Base-by-base conservation (phyloP, 2,888 invertebrate genomes). In the Drosophila diplacantha region DNA sequence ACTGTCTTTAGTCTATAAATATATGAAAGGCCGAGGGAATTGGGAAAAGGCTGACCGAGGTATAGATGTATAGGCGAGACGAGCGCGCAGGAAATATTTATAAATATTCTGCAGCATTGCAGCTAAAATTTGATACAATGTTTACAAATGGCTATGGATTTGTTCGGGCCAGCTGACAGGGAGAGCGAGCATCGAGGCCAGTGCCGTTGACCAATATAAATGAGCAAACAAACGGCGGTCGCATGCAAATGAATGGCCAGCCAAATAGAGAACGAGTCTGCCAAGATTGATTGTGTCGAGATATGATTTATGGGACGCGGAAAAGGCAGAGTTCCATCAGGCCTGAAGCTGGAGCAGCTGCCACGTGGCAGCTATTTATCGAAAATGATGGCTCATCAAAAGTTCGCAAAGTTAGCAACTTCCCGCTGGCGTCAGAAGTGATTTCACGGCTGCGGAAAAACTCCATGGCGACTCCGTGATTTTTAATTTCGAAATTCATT, bases 91-190 rank as follows among this genome's bases (percentile, higher is more conserved):
- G 47, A 55, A 65, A 63, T 78, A 55, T 75, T 58, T 69, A 69
- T 75, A 61, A 73, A 77, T 73, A 70, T 81, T 72, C 59, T 79
- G 69, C 69, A 51, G 54, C 56, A 57, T 22, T 63, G 76, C 72
- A 60, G 73, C 72, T 57, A 57, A 69, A 72, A 60, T 75, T 71
- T 67, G 79, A 78, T 69, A 52, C 75, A 49, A 35, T 81, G 75
- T 73, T 71, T 81, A 81, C 78, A 78, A 69, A 76, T 67, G 49
- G 61, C 47, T 56, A 52, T 54, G 66, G 69, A 73, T 71, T 75
- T 63, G 60, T 52, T 57, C 53, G 39, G 51, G 24, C 24, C 32
- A 64, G 65, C 63, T 46, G 51, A 46, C 7, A 22, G 39, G n/a
- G 14, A 41, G 9, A 24, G 22, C 39, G 32, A 41, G 51, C 22